Conservation (phyloP, 1,140 invertebrate species). For the Hylaeus anthracinus region DNA sequence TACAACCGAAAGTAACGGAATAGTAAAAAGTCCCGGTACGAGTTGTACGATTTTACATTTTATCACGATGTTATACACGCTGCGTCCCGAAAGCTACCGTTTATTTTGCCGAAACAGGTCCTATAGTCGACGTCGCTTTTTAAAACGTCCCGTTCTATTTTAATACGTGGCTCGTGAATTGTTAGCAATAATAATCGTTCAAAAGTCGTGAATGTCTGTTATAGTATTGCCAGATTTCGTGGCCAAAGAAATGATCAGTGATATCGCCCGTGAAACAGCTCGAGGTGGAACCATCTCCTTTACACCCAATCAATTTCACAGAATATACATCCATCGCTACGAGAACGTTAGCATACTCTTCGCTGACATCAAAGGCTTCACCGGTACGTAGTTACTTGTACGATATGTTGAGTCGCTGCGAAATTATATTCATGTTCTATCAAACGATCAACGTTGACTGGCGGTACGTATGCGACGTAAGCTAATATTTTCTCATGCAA, state of each 20-base stretch:
- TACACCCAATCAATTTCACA: constrained; percentile 94
- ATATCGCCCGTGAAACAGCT: constrained; percentile 90
- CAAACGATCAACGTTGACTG: background rate
- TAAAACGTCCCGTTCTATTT: no score
- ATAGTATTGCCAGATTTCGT: constrained; percentile 97
- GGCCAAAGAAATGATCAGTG: constrained; percentile 95
- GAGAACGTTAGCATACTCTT: constrained; percentile 99
- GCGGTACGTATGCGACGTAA: background rate
- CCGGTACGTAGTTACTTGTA: constrained; percentile 83
- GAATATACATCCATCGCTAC: constrained; percentile 98
- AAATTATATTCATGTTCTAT: background rate
- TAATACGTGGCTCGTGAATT: no score
- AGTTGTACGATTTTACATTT: no score
- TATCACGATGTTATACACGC: no score
- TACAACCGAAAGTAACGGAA: constrained; percentile 4
- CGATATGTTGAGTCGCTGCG: background rate
- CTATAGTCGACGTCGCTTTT: no score
- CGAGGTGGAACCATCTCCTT: constrained; percentile 84
- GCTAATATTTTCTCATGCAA: background rate
- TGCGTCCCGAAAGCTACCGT: no score
- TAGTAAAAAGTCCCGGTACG: no score
- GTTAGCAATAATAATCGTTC: no score
- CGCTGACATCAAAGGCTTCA: constrained; percentile 99
- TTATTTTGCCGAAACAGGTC: no score
- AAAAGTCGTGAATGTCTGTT: constrained; percentile 52